These are phyloP conservation scores for Triplophysa siluroides DNA, from an alignment of 2,113 vertebrate species.

Conservation along the genomic window DNA sequence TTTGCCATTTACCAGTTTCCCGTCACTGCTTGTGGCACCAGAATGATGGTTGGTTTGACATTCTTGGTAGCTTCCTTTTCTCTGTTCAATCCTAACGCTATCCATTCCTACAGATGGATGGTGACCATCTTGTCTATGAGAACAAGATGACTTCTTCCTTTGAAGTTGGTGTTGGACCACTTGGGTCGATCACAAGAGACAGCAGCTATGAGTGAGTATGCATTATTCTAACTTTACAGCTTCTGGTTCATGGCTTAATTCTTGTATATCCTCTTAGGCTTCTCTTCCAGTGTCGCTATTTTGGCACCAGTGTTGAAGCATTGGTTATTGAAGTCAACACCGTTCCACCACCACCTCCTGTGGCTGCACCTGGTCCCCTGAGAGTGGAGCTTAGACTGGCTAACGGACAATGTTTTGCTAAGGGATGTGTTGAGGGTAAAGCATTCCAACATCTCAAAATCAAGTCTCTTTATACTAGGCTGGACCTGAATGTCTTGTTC, in stretches of 20 bases:
- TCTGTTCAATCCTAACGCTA: not conserved
- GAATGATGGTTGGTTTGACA: constrained; percentile 57
- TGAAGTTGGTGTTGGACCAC: constrained; percentile 52
- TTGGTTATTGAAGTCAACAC: constrained; percentile 50
- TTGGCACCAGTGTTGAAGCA: constrained; percentile 46
- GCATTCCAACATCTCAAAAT: too few species aligned
- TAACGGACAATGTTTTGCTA: constrained; percentile 62
- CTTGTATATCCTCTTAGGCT: constrained; percentile 53
- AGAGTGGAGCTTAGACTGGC: constrained; percentile 62
- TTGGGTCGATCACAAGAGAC: constrained; percentile 69
- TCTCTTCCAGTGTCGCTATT: constrained; percentile 65
- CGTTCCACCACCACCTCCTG: constrained; percentile 20
- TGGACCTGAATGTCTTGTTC: not conserved
- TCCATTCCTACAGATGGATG: constrained; percentile 57
- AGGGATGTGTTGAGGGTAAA: constrained; percentile 67
- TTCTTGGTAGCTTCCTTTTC: too few species aligned
- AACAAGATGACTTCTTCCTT: constrained; percentile 64
- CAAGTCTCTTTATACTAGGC: too few species aligned
- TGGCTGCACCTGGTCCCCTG: constrained; percentile 60
- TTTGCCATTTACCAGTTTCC: constrained; percentile 70
- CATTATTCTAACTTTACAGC: not conserved
- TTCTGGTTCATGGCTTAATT: not conserved
- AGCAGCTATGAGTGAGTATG: constrained; percentile 62
- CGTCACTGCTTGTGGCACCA: constrained; percentile 64
- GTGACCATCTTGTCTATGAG: constrained; percentile 64